phyloP scores from a whole-genome alignment of 2,797 vertebrate species.

The Rhinoraja longicauda region DNA sequence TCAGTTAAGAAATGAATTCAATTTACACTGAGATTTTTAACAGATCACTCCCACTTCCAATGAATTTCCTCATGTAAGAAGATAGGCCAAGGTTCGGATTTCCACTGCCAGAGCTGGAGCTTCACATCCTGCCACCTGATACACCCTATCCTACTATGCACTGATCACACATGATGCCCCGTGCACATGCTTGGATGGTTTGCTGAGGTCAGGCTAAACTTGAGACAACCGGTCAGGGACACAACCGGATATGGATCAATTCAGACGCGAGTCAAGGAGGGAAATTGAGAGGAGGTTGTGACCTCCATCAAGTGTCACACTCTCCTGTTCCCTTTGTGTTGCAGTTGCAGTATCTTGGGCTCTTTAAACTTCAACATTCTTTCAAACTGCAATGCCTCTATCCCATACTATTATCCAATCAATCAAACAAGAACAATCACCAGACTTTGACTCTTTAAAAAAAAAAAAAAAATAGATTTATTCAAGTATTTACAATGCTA shows the following conservation, averaged over 20 bases:
- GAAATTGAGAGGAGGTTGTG: background rate
- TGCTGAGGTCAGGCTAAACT: background rate
- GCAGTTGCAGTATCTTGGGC: background rate
- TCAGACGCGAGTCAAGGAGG: background rate
- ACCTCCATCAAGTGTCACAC: background rate
- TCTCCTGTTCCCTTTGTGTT: background rate
- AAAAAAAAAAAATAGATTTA: too few species aligned
- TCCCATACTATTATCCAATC: background rate
- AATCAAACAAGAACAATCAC: background rate
- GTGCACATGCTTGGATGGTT: background rate
- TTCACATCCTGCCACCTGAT: background rate
- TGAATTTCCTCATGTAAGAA: background rate
- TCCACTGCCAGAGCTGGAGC: background rate
- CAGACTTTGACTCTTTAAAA: background rate
- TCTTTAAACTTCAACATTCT: too few species aligned
- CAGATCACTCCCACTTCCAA: background rate
- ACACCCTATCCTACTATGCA: background rate
- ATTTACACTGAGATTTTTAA: background rate
- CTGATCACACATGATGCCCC: background rate
- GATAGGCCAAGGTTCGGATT: background rate
- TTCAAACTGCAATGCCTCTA: background rate
- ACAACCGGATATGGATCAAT: background rate
- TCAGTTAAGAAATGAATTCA: conserved; percentile 7
- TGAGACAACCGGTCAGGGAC: background rate
- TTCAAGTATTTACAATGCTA: too few species aligned